These are phyloP conservation scores for Mormoops blainvillei DNA, from an alignment of 2,113 vertebrate species.

Conservation along the genomic window DNA sequence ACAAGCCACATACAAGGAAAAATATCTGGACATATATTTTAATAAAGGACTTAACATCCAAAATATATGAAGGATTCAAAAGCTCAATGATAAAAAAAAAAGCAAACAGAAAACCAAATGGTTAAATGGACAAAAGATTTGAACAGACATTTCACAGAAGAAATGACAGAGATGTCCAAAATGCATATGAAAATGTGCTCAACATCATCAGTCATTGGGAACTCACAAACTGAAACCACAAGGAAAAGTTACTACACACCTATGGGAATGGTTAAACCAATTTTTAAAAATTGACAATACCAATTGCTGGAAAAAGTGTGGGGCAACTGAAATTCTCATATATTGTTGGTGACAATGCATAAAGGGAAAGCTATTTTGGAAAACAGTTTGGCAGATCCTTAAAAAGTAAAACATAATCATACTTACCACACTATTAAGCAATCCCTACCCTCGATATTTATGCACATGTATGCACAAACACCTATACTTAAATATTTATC, in stretches of 20 bases:
- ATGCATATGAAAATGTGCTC: not conserved
- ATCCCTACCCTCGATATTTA: not conserved
- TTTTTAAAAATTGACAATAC: not conserved
- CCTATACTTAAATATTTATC: not conserved
- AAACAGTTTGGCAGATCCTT: not conserved
- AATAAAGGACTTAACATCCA: not conserved
- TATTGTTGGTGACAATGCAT: not conserved
- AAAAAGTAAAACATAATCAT: not conserved
- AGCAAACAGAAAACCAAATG: not conserved
- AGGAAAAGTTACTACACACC: not conserved
- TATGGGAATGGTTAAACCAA: not conserved
- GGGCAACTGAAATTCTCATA: not conserved
- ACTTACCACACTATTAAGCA: not conserved
- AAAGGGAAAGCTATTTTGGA: not conserved
- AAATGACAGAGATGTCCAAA: not conserved
- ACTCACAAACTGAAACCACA: not conserved
- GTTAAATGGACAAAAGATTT: not conserved
- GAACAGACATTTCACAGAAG: not conserved
- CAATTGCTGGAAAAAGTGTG: not conserved
- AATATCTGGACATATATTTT: not conserved
- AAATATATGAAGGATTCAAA: no score
- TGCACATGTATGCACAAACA: not conserved
- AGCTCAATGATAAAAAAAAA: no score
- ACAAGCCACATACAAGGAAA: not conserved
- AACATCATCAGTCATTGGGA: not conserved